Evolutionary conservation across 1,140 invertebrate genomes (phyloP).

Genomic region (Micrasema longulum): DNA sequence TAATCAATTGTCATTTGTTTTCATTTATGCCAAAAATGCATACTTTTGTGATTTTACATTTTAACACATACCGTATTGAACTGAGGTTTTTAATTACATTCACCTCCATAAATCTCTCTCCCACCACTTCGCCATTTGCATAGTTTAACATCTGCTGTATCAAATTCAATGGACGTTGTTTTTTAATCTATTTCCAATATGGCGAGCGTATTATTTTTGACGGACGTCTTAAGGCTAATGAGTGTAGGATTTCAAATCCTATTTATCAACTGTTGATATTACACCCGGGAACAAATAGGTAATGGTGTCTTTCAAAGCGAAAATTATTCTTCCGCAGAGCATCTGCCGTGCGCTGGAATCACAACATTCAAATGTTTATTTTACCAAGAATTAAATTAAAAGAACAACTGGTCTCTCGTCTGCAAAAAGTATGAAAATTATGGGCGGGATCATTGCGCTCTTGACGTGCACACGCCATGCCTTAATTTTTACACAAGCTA

Average conservation of each 20-base stretch:
- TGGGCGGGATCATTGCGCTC: too few relatives aligned
- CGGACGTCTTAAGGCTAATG: background rate
- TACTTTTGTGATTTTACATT: too few relatives aligned
- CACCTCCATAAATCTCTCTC: background rate
- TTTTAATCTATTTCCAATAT: constrained; percentile 7
- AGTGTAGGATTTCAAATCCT: background rate
- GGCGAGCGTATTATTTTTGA: constrained; percentile 1
- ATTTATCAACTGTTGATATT: background rate
- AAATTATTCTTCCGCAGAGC: background rate
- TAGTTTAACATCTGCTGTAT: constrained; percentile 15
- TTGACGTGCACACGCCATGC: too few relatives aligned
- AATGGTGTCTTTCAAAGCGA: background rate
- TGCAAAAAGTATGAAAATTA: too few relatives aligned
- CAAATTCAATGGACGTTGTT: background rate
- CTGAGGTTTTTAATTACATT: background rate
- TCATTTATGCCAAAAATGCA: too few relatives aligned
- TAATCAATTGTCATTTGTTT: too few relatives aligned
- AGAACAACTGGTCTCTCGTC: background rate
- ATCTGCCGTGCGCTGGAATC: background rate
- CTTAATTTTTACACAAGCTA: too few relatives aligned
- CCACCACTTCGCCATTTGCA: background rate
- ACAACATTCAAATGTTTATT: background rate
- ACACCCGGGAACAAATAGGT: background rate
- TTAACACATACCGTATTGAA: background rate
- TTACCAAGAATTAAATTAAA: background rate